Conservation (phyloP, 2,113 vertebrate genomes). For the Lophura nycthemera region DNA sequence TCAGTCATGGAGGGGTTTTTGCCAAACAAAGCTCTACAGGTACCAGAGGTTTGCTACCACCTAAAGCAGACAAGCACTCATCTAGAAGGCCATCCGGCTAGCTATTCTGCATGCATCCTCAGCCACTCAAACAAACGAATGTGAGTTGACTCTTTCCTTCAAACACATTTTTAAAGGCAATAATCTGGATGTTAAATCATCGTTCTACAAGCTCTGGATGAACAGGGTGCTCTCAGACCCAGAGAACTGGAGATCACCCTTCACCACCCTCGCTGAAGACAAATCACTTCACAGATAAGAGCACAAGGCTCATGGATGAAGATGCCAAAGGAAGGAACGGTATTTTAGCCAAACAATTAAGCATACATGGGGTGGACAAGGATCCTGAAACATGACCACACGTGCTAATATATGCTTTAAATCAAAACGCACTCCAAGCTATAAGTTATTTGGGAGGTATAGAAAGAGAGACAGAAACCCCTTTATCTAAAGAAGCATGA, state of each 20-base stretch:
- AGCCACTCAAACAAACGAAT: not conserved
- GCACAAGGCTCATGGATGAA: not conserved
- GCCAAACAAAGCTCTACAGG: not conserved
- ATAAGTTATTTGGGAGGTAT: not conserved
- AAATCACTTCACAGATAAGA: not conserved
- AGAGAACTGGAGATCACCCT: not conserved
- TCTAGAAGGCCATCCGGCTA: accelerated
- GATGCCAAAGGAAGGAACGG: not conserved
- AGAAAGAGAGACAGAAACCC: not conserved
- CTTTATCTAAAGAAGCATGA: not conserved
- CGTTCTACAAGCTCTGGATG: not conserved
- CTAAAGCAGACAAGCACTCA: not conserved
- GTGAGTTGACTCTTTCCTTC: not conserved
- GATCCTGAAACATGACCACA: not conserved
- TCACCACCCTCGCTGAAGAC: not conserved
- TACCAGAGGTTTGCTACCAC: not conserved
- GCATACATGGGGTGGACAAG: not conserved
- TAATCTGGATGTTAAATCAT: not conserved
- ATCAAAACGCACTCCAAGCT: not conserved
- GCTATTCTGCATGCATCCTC: not conserved
- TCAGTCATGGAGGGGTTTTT: not conserved
- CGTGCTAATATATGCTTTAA: not conserved
- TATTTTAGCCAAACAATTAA: not conserved
- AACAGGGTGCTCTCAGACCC: not conserved
- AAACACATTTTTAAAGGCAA: not conserved